These are phyloP conservation scores for Apamea epomidion DNA, from an alignment of 2,888 invertebrate genomes.

Conservation along the genomic window DNA sequence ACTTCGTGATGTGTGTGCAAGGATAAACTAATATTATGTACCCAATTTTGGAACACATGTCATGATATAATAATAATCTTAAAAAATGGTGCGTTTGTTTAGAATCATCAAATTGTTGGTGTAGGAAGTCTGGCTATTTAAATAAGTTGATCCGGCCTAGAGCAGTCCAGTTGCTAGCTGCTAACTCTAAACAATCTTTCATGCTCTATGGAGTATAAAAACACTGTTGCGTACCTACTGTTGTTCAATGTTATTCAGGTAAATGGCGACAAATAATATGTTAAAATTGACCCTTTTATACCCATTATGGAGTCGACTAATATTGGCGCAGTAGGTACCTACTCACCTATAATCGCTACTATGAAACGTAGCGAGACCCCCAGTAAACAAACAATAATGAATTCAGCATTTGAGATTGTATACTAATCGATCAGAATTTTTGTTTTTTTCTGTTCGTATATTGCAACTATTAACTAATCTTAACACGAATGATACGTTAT, in stretches of 20 bases:
- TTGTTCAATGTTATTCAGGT: not conserved
- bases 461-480: not conserved
- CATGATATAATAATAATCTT: not conserved
- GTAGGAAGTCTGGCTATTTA: slow-evolving; percentile 1
- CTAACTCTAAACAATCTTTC: not conserved
- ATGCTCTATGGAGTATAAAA: not conserved
- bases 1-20: not conserved
- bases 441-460: slow-evolving; percentile 4
- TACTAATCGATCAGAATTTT: slow-evolving; percentile 17
- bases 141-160: not conserved
- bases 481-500: slow-evolving; percentile 33
- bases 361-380: not conserved
- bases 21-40: not conserved
- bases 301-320: not conserved
- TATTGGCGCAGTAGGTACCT: not conserved
- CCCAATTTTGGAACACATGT: not conserved
- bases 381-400: slow-evolving; percentile 34
- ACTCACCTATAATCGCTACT: not conserved
- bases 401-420: slow-evolving; percentile 3
- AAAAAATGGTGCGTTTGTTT: slow-evolving; percentile 1
- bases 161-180: not conserved
- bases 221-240: not conserved
- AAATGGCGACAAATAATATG: slow-evolving; percentile 3
- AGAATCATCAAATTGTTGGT: not conserved
- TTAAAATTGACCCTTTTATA: not conserved